Percentiles rank a stretch among this genome's conserved stretches.
These are phyloP conservation scores for Marronus borbonicus DNA, from an alignment of 2,888 invertebrate species.

Conservation along the genomic window DNA sequence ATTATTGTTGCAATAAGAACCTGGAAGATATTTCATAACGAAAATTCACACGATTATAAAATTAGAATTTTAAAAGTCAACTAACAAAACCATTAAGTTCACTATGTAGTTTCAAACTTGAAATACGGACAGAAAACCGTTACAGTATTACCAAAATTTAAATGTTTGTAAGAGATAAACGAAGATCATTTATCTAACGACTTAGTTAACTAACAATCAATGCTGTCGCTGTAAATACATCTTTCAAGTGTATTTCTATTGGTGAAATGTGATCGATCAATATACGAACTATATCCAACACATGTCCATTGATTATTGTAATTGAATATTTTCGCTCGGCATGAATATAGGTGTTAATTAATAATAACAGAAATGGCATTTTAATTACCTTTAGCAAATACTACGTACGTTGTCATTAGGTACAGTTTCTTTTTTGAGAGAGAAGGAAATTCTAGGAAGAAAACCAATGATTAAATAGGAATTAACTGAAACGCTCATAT, in stretches of 20 bases:
- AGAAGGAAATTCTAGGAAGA: constrained; percentile 35
- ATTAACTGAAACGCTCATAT: constrained; percentile 35
- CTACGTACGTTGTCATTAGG: constrained; percentile 16
- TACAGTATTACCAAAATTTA: too few relatives aligned
- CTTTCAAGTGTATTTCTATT: background rate
- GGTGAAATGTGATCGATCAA: constrained; percentile 1
- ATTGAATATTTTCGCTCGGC: background rate
- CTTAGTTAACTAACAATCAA: background rate
- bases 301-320: background rate
- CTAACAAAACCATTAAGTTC: too few relatives aligned
- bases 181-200: background rate
- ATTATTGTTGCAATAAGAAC: too few relatives aligned
- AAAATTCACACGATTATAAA: too few relatives aligned
- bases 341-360: constrained; percentile 26
- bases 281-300: background rate
- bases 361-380: constrained; percentile 28
- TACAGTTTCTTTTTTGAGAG: constrained; percentile 19
- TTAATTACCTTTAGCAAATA: constrained; percentile 32
- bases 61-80: too few relatives aligned
- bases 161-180: too few relatives aligned
- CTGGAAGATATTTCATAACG: too few relatives aligned
- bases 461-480: constrained; percentile 33
- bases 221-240: background rate
- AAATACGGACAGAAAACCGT: too few relatives aligned
- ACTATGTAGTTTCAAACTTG: too few relatives aligned